Percentiles rank a stretch among this genome's conserved stretches.
Evolutionary conservation across 1,140 invertebrate species (phyloP).

Genomic region (Portunus trituberculatus): DNA sequence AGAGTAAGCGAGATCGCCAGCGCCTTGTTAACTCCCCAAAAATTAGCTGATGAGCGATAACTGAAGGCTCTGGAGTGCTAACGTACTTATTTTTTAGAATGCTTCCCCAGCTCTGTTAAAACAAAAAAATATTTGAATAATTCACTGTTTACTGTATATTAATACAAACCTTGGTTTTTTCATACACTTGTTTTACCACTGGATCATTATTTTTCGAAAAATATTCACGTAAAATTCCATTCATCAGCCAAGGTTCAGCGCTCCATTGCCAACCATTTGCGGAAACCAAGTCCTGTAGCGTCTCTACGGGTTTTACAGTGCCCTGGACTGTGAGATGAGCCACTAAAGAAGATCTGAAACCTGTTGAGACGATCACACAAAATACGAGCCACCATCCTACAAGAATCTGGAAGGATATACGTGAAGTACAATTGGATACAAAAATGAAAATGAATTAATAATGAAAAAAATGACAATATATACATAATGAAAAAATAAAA

Average conservation of each 20-base stretch:
- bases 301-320: background rate
- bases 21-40: no score
- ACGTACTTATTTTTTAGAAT: no score
- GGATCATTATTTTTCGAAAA: constrained; percentile 3
- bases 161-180: background rate
- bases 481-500: no score
- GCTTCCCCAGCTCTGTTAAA: no score
- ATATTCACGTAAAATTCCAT: background rate
- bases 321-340: constrained; percentile 42
- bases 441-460: no score
- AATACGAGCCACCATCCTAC: constrained; percentile 43
- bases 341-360: constrained; percentile 27
- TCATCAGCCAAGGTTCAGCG: background rate
- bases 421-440: no score
- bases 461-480: no score
- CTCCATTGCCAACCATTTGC: constrained; percentile 28
- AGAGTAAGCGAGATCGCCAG: no score
- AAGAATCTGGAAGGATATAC: background rate
- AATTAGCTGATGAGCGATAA: no score
- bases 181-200: background rate
- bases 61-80: no score
- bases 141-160: no score
- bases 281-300: background rate
- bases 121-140: no score
- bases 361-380: constrained; percentile 25